A percentile compares a stretch with the other conserved stretches of the same genome.
Conservation (phyloP, 2,113 vertebrate species). For the Bujurquina vittata region DNA sequence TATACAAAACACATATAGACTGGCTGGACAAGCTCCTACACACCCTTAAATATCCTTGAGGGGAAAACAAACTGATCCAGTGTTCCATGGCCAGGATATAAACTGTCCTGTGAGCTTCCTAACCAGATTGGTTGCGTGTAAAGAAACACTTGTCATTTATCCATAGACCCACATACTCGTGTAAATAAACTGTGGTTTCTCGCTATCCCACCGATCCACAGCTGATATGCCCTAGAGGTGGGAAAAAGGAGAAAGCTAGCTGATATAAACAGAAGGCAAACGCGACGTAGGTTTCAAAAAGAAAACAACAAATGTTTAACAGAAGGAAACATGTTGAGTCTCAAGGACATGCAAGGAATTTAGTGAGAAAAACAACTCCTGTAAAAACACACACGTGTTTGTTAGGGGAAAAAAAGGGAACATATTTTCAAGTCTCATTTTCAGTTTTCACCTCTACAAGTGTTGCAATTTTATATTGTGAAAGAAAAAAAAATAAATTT, state of each 20-base stretch:
- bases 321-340: not conserved
- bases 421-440: not conserved
- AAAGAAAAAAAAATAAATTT: not conserved
- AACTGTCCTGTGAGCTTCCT: not conserved
- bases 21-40: not conserved
- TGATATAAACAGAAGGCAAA: conserved; percentile 2
- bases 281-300: not conserved
- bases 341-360: not conserved
- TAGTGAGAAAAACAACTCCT: not conserved
- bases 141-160: not conserved
- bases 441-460: not conserved
- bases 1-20: not conserved
- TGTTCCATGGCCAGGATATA: not conserved
- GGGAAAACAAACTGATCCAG: not conserved
- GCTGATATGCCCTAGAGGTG: not conserved
- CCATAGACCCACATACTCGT: not conserved
- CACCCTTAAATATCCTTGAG: not conserved
- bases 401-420: not conserved
- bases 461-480: not conserved
- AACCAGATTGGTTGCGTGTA: not conserved
- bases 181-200: conserved; percentile 1
- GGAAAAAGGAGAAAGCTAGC: not conserved
- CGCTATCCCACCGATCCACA: not conserved
- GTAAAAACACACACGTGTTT: not conserved
- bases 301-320: not conserved